Evolutionary conservation across 1,140 invertebrate species (phyloP).

Genomic region (Glomeris maerens): DNA sequence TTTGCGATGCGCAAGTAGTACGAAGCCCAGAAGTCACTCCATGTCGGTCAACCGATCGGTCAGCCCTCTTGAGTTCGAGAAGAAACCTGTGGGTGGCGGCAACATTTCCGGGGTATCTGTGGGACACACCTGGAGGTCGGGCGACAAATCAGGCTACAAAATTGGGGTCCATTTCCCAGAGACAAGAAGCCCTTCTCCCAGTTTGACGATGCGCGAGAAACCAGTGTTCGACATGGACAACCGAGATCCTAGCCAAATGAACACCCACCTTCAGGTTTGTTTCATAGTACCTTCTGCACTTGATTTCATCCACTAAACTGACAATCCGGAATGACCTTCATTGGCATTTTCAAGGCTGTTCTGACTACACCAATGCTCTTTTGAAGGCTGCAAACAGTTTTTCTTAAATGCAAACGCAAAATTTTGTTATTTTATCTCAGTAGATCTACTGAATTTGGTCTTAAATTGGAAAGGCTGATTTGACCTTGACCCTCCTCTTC

Average conservation of each 20-base stretch:
- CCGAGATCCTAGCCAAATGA: slow-evolving; percentile 50
- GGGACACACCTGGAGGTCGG: no score
- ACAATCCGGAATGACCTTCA: not conserved
- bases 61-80: no score
- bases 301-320: no score
- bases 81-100: no score
- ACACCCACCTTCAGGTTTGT: slow-evolving; percentile 49
- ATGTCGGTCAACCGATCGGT: no score
- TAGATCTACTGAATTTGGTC: not conserved
- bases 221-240: slow-evolving; percentile 41
- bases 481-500: not conserved
- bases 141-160: no score
- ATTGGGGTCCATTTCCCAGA: no score
- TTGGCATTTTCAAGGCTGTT: not conserved
- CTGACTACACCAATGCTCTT: not conserved
- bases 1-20: no score
- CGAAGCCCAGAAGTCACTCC: no score
- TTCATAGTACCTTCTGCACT: no score
- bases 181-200: no score
- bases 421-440: not conserved
- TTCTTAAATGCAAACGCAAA: not conserved
- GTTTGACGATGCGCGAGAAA: slow-evolving; percentile 5
- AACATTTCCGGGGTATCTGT: no score
- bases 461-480: not conserved
- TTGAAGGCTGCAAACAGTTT: not conserved